Evolutionary conservation across 2,113 vertebrate genomes (phyloP).

Genomic region (Myiagra hebetior): DNA sequence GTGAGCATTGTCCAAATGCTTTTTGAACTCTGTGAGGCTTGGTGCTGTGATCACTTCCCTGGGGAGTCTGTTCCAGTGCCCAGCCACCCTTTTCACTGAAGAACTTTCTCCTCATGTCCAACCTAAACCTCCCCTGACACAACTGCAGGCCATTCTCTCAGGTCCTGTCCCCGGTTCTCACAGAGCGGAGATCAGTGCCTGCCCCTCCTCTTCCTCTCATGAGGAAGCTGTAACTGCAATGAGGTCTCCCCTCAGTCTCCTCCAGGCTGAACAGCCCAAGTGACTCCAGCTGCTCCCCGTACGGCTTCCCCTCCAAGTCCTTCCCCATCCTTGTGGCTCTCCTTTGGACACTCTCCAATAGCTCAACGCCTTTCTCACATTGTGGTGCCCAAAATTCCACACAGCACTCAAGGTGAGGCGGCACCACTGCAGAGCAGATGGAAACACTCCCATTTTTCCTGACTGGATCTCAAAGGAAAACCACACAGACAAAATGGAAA

Average conservation of each 20-base stretch:
- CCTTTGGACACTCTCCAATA: background rate
- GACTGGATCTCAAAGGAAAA: background rate
- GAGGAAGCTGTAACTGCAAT: rapidly evolving
- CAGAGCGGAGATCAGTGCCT: background rate
- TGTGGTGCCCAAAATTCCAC: background rate
- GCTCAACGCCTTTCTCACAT: background rate
- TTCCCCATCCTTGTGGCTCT: background rate
- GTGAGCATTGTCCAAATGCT: background rate
- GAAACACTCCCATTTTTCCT: background rate
- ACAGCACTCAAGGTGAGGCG: rapidly evolving
- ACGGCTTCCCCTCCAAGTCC: background rate
- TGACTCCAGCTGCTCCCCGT: background rate
- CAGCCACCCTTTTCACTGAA: rapidly evolving
- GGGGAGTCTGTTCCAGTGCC: background rate
- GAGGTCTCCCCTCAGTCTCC: background rate
- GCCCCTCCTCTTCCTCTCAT: background rate
- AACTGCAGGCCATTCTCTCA: background rate
- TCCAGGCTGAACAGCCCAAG: background rate
- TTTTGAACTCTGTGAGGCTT: background rate
- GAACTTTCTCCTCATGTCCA: background rate
- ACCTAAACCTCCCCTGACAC: background rate
- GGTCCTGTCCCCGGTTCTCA: background rate
- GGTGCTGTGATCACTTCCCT: no score
- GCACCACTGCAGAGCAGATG: background rate
- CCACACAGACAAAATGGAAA: rapidly evolving